Conservation (phyloP, 2,888 invertebrate species). For the Peribatodes rhomboidaria region DNA sequence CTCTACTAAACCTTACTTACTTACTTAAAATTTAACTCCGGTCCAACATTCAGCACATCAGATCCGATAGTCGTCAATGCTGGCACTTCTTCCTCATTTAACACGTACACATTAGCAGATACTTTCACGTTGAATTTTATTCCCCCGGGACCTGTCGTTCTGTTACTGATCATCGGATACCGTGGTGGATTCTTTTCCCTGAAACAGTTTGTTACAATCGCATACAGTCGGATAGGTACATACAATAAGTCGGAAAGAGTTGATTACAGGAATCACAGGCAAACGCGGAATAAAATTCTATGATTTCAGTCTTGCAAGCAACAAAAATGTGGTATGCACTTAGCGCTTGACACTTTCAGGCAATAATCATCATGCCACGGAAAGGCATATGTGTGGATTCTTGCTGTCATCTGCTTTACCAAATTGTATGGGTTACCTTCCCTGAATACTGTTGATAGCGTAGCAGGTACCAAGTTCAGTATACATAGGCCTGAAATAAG, state of each 20-base stretch:
- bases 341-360: background rate
- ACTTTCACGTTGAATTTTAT: conserved; percentile 83
- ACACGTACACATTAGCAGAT: conserved; percentile 87
- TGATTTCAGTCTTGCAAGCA: background rate
- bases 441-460: conserved; percentile 89
- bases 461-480: conserved; percentile 90
- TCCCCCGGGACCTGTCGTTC: conserved; percentile 87
- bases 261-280: too few relatives aligned
- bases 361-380: too few relatives aligned
- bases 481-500: conserved; percentile 88
- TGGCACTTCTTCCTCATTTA: conserved; percentile 90
- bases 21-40: conserved; percentile 86
- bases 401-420: background rate
- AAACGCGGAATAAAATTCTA: background rate
- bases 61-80: conserved; percentile 89
- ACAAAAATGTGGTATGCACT: background rate
- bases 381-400: background rate
- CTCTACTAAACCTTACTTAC: conserved; percentile 64
- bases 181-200: conserved; percentile 76
- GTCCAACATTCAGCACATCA: conserved; percentile 87
- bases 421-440: conserved; percentile 67
- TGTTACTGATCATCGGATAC: conserved; percentile 88
- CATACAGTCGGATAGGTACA: too few relatives aligned
- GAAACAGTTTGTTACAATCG: conserved; percentile 31
- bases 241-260: too few relatives aligned